Evolutionary conservation across 2,113 vertebrate genomes (phyloP).

Genomic region (Apus apus): DNA sequence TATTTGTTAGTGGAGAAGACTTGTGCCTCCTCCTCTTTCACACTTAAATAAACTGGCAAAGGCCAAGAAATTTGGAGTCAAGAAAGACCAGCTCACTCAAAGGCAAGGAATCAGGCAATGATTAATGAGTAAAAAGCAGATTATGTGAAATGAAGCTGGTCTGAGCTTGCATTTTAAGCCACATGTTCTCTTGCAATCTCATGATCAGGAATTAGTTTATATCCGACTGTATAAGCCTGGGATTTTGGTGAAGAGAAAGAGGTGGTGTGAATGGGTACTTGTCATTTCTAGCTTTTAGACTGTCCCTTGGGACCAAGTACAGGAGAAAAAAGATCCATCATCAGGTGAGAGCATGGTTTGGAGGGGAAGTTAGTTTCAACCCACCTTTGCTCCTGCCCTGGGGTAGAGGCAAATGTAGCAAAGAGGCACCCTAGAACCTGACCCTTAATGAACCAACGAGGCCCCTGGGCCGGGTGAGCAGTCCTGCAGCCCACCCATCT

Average conservation of each 20-base stretch:
- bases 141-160: neutral
- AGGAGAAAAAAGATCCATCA: neutral
- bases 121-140: neutral
- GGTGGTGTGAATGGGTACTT: neutral
- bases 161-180: neutral
- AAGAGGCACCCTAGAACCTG: neutral
- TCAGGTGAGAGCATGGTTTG: neutral
- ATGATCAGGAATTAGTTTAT: neutral
- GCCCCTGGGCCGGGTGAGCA: neutral
- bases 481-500: neutral
- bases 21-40: neutral
- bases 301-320: neutral
- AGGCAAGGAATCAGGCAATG: neutral
- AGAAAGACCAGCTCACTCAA: neutral
- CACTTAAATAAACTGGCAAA: neutral
- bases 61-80: neutral
- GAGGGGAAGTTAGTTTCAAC: neutral
- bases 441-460: neutral
- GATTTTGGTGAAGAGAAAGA: neutral
- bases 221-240: neutral
- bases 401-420: neutral
- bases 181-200: neutral
- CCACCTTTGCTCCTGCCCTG: neutral
- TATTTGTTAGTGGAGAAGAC: neutral
- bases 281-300: neutral